Evolutionary conservation across 2,888 invertebrate genomes (phyloP).

Genomic region (Nomada lathburiana): DNA sequence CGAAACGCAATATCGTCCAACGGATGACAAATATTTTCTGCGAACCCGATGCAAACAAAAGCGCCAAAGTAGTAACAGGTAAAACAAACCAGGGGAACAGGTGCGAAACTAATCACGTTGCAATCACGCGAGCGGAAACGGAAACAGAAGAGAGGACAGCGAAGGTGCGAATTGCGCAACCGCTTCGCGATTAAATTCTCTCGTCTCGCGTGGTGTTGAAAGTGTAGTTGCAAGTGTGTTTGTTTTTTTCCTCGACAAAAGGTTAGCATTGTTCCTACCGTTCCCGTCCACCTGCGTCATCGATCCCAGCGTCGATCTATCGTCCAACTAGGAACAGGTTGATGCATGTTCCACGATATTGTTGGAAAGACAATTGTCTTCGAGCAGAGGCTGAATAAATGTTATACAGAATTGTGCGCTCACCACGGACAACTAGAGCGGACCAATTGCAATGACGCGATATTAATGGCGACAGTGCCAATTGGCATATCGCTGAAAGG

Average conservation of each 20-base stretch:
- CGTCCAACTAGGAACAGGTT: background rate
- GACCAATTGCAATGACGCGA: slow-evolving; percentile 2
- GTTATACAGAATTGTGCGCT: background rate
- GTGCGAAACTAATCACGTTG: slow-evolving; percentile 29
- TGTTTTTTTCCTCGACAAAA: background rate
- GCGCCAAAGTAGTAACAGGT: too few relatives aligned
- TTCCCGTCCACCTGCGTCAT: background rate
- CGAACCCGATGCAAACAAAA: background rate
- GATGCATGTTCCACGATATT: background rate
- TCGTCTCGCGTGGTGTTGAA: slow-evolving; percentile 32
- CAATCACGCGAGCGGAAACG: slow-evolving; percentile 27
- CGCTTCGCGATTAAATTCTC: slow-evolving; percentile 38
- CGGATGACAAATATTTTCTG: background rate
- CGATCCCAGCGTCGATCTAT: background rate
- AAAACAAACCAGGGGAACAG: background rate
- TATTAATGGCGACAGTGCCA: background rate
- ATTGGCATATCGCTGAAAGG: background rate
- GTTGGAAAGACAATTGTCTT: background rate
- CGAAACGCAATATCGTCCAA: too few relatives aligned
- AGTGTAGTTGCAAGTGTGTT: slow-evolving; percentile 46
- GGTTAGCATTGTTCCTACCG: slow-evolving; percentile 14
- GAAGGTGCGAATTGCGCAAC: slow-evolving; percentile 33
- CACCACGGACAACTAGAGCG: background rate
- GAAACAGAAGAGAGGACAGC: background rate
- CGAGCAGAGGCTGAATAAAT: too few relatives aligned